Conservation (phyloP, 1,140 invertebrate genomes). For the Temnothorax nylanderi region DNA sequence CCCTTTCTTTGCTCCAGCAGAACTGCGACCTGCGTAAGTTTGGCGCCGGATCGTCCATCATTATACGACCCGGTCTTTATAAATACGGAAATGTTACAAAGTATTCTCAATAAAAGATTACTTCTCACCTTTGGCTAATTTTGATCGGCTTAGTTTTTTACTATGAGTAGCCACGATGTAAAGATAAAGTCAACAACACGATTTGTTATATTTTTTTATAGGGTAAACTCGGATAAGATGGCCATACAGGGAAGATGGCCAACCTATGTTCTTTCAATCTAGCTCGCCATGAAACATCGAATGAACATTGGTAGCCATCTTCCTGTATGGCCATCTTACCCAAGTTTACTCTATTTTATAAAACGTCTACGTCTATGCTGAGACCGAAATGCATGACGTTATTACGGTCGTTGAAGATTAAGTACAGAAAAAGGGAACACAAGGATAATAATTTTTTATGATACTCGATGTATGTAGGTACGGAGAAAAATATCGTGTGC, state of each 20-base stretch:
- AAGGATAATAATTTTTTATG: neutral
- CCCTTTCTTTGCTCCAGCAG: slow-evolving; percentile 13
- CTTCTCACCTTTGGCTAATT: neutral
- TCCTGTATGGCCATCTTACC: no score
- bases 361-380: neutral
- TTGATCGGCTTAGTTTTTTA: neutral
- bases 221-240: no score
- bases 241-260: no score
- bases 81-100: slow-evolving; percentile 10
- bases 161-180: neutral
- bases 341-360: no score
- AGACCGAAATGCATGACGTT: neutral
- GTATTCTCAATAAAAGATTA: slow-evolving; percentile 7
- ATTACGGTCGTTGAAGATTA: neutral
- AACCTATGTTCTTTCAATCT: no score
- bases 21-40: neutral
- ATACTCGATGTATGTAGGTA: neutral
- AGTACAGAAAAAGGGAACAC: neutral
- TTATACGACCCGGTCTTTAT: neutral
- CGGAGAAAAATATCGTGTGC: neutral
- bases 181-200: neutral
- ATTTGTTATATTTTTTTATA: neutral
- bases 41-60: neutral
- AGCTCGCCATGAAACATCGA: no score
- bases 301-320: no score